Conservation (phyloP, 2,797 vertebrate genomes). For the Capromys pilorides region DNA sequence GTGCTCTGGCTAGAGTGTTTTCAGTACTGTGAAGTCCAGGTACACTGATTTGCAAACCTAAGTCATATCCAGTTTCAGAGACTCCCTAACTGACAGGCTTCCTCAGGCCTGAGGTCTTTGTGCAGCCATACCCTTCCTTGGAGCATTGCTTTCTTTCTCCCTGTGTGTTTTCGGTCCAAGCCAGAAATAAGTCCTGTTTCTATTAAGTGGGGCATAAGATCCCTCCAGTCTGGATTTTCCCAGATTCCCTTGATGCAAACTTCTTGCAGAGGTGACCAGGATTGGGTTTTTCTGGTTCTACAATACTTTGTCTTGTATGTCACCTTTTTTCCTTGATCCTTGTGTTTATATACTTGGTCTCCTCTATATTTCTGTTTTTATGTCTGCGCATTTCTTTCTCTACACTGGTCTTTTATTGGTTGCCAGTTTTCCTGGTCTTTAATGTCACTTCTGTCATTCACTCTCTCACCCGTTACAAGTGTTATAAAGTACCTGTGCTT, state of each 20-base stretch:
- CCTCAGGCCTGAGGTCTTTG: not conserved
- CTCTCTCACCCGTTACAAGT: not conserved
- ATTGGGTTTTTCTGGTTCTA: not conserved
- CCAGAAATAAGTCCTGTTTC: not conserved
- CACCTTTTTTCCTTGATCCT: not conserved
- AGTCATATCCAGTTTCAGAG: not conserved
- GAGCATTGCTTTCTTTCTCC: not conserved
- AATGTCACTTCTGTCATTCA: not conserved
- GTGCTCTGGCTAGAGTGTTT: not conserved
- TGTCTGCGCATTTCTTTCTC: conserved; percentile 18
- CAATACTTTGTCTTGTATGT: not conserved
- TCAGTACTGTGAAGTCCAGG: not conserved
- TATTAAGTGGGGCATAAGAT: not conserved
- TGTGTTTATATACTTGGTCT: not conserved
- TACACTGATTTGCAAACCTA: not conserved
- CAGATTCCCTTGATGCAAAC: not conserved
- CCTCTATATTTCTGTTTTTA: conserved; percentile 20
- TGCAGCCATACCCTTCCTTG: not conserved
- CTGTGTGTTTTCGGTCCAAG: not conserved
- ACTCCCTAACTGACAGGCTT: not conserved
- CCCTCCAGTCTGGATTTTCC: conserved; percentile 4
- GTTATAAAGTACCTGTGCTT: not conserved
- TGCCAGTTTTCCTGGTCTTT: not conserved
- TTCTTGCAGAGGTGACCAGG: not conserved
- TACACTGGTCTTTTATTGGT: not conserved